These are phyloP conservation scores for Pyrrhia umbra DNA, from an alignment of 2,888 invertebrate genomes.

Conservation along the genomic window DNA sequence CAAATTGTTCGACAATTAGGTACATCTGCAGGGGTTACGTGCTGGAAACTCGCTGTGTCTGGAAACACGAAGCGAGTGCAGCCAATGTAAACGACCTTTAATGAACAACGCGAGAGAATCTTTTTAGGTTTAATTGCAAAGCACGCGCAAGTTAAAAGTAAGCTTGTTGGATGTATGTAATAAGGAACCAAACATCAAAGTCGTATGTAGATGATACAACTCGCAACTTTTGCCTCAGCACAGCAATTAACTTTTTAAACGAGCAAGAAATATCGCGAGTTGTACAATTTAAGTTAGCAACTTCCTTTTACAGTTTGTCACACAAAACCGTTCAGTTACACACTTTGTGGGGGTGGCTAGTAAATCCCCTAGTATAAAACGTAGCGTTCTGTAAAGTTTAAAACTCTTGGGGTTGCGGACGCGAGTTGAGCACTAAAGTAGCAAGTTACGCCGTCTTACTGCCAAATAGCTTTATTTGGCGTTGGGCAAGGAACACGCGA, in stretches of 20 bases:
- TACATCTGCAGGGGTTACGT: constrained; percentile 51
- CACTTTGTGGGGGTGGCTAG: constrained; percentile 42
- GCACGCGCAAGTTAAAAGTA: constrained; percentile 5
- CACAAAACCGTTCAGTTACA: constrained; percentile 54
- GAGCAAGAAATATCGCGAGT: constrained; percentile 44
- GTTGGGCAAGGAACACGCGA: constrained; percentile 40
- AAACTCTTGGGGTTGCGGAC: constrained; percentile 61
- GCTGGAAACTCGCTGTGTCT: constrained; percentile 25
- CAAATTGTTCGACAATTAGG: constrained; percentile 54
- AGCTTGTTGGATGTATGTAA: constrained; percentile 10
- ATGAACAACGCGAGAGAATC: constrained; percentile 34
- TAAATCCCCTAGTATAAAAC: constrained; percentile 54
- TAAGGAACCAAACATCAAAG: constrained; percentile 17
- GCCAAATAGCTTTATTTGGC: constrained; percentile 60
- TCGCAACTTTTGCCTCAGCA: constrained; percentile 34
- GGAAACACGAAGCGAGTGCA: constrained; percentile 3
- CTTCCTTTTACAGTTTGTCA: constrained; percentile 54
- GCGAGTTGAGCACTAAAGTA: constrained; percentile 59
- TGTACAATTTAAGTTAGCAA: constrained; percentile 57
- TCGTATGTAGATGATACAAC: constrained; percentile 18
- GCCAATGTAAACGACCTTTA: constrained; percentile 48
- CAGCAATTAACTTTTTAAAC: constrained; percentile 49
- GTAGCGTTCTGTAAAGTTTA: constrained; percentile 60
- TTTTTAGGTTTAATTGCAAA: constrained; percentile 8
- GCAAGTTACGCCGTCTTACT: constrained; percentile 60